These are phyloP conservation scores for Oryzias javanicus DNA, from an alignment of 2,113 vertebrate genomes.

Conservation along the genomic window DNA sequence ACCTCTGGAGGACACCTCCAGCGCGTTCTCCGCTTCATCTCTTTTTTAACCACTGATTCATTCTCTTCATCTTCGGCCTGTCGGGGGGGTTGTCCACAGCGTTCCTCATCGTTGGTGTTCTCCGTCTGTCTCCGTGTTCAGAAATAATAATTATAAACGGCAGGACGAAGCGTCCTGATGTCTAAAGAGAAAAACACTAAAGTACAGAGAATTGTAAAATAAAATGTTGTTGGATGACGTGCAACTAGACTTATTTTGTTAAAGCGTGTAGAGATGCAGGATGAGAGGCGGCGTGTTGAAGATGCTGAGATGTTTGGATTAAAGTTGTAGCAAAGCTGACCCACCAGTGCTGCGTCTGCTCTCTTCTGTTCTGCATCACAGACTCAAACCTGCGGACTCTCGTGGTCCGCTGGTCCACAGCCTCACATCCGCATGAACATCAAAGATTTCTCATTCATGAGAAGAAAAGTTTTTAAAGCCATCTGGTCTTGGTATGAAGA, in stretches of 20 bases:
- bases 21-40: no score
- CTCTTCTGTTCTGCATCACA: slow-evolving; percentile 3
- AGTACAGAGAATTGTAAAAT: slow-evolving; percentile 65
- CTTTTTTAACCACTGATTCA: no score
- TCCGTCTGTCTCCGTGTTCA: slow-evolving; percentile 67
- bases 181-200: slow-evolving; percentile 76
- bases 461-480: no score
- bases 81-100: slow-evolving; percentile 24
- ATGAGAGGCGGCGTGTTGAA: slow-evolving; percentile 51
- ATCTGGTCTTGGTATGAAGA: no score
- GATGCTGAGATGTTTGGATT: slow-evolving; percentile 70
- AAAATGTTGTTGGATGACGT: slow-evolving; percentile 63
- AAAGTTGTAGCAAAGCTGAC: slow-evolving; percentile 78
- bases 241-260: slow-evolving; percentile 76
- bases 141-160: slow-evolving; percentile 45
- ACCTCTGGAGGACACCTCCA: no score
- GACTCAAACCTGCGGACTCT: no score
- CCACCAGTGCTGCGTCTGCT: slow-evolving; percentile 43
- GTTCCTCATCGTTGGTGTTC: slow-evolving; percentile 56
- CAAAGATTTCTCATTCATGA: no score
- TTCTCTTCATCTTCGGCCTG: background rate
- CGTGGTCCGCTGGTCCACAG: no score
- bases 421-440: no score
- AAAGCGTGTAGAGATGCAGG: slow-evolving; percentile 61
- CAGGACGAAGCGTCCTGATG: slow-evolving; percentile 70